A percentile compares a stretch with the other conserved stretches of the same genome.
These are phyloP conservation scores for Crotalus viridis DNA, from an alignment of 2,113 vertebrate species.

Conservation along the genomic window DNA sequence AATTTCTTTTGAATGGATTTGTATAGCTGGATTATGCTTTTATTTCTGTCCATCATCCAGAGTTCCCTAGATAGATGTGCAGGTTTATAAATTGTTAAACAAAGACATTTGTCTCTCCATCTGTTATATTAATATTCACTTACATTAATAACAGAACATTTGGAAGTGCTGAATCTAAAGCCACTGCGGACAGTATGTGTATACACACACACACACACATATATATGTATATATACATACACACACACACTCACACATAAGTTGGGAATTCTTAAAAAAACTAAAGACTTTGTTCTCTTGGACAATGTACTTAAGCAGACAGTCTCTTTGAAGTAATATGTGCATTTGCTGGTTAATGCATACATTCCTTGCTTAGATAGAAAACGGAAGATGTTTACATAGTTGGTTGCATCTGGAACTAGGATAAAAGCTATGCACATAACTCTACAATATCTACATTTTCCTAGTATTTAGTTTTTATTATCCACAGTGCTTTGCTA, in stretches of 20 bases:
- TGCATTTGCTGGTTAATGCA: too few species aligned
- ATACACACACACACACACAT: too few species aligned
- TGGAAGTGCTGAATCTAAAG: too few species aligned
- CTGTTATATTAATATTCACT: too few species aligned
- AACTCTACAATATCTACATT: neutral
- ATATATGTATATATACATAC: too few species aligned
- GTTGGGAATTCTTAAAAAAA: too few species aligned
- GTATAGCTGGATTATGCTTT: neutral
- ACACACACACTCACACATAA: too few species aligned
- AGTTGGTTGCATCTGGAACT: neutral
- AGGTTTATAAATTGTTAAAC: too few species aligned
- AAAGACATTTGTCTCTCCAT: too few species aligned
- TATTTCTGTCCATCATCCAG: neutral
- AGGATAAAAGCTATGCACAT: neutral
- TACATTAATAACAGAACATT: too few species aligned
- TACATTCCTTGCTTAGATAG: neutral
- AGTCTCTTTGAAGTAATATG: neutral
- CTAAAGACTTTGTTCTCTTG: neutral
- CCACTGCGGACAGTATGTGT: too few species aligned
- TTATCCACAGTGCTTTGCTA: neutral
- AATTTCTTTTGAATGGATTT: neutral
- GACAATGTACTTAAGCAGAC: neutral
- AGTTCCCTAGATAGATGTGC: too few species aligned
- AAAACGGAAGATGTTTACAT: neutral
- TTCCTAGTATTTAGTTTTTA: neutral